Conservation (phyloP, 2,113 vertebrate genomes). For the Malurus melanocephalus region DNA sequence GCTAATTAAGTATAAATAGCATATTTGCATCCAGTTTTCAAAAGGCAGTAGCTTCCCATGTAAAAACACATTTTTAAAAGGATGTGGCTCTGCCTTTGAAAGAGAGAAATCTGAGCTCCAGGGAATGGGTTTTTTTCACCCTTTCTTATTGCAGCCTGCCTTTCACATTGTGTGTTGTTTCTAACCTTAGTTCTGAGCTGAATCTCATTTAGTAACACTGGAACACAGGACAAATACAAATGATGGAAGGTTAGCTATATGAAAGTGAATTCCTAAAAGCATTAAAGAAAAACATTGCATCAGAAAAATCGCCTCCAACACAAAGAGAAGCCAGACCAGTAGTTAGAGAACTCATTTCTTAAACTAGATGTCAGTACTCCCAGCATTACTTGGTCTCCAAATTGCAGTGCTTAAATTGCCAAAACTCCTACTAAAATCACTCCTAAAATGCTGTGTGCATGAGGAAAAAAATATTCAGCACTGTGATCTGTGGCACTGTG, state of each 20-base stretch:
- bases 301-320: neutral
- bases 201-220: conserved; percentile 17
- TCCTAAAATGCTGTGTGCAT: neutral
- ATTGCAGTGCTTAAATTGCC: neutral
- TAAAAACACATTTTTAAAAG: neutral
- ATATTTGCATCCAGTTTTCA: neutral
- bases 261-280: conserved; percentile 4
- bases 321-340: neutral
- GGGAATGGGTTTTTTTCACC: neutral
- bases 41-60: neutral
- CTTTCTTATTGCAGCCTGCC: neutral
- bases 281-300: neutral
- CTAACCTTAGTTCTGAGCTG: conserved; percentile 13
- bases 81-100: neutral
- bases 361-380: neutral
- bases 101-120: neutral
- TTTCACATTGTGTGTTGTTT: neutral
- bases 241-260: neutral
- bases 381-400: neutral
- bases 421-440: neutral
- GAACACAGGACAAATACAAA: conserved; percentile 8
- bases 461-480: neutral
- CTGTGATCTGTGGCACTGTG: neutral
- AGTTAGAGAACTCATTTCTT: neutral
- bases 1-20: neutral